These are phyloP conservation scores for Poicephalus meyeri DNA, from an alignment of 2,113 vertebrate genomes.

Conservation along the genomic window DNA sequence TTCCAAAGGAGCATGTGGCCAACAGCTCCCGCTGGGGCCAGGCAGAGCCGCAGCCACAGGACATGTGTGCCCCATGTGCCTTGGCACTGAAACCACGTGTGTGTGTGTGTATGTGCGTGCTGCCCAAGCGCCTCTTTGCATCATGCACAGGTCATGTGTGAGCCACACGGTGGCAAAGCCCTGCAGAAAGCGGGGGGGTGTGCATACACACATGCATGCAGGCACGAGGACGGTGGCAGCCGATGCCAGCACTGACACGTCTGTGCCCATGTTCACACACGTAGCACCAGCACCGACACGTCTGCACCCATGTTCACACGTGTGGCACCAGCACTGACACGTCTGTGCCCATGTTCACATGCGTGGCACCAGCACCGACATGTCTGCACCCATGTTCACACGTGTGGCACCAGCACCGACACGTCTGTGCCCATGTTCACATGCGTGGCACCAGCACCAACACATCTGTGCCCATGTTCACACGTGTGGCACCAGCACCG, in stretches of 20 bases:
- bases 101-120: fast-evolving
- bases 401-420: fast-evolving
- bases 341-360: too few relatives aligned
- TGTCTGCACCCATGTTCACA: not conserved
- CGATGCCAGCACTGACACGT: not conserved
- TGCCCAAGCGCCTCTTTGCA: not conserved
- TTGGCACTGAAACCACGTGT: not conserved
- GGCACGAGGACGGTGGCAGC: not conserved
- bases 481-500: not conserved
- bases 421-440: not conserved
- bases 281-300: too few relatives aligned
- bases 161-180: not conserved
- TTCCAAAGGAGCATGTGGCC: slow-evolving; percentile 45
- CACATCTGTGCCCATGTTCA: too few relatives aligned
- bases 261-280: not conserved
- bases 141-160: not conserved
- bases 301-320: too few relatives aligned
- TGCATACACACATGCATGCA: fast-evolving
- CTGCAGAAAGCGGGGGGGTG: fast-evolving
- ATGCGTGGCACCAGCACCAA: fast-evolving
- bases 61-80: slow-evolving; percentile 39
- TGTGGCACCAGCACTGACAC: too few relatives aligned
- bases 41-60: not conserved
- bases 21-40: not conserved
- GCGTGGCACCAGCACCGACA: too few relatives aligned